Evolutionary conservation across 2,888 invertebrate genomes (phyloP).

Genomic region (Frankliniella fusca): DNA sequence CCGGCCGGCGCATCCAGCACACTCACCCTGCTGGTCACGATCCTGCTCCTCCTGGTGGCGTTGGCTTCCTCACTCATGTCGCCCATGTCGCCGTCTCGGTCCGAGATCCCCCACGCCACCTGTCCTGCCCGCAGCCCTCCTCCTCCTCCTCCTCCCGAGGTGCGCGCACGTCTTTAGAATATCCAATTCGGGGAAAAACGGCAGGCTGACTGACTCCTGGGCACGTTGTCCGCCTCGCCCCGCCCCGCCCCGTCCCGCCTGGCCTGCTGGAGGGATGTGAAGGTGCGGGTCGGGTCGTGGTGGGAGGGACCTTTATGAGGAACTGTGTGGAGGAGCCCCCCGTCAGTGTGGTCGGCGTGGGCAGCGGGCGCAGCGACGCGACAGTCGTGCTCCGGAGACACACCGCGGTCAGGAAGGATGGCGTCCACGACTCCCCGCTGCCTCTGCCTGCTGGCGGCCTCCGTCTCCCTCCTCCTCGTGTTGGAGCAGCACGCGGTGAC

Average conservation of each 20-base stretch:
- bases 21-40: too few species aligned
- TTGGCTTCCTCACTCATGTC: too few species aligned
- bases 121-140: too few species aligned
- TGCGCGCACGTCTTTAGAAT: neutral
- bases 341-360: neutral
- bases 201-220: neutral
- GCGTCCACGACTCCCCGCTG: neutral
- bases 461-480: neutral
- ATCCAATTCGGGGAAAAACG: constrained; percentile 9
- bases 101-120: too few species aligned
- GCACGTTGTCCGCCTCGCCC: too few species aligned
- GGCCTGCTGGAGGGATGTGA: neutral
- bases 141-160: neutral
- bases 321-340: neutral
- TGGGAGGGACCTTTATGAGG: neutral
- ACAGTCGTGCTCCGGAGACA: neutral
- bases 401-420: neutral
- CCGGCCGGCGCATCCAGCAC: too few species aligned
- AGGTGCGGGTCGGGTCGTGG: too few species aligned
- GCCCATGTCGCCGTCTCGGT: too few species aligned
- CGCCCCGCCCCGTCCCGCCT: neutral
- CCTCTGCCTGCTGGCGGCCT: neutral
- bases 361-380: neutral
- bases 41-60: too few species aligned
- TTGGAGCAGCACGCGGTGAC: too few species aligned